Evolutionary conservation across 2,888 invertebrate species (phyloP).

Genomic region (Cheilosia scutellata): DNA sequence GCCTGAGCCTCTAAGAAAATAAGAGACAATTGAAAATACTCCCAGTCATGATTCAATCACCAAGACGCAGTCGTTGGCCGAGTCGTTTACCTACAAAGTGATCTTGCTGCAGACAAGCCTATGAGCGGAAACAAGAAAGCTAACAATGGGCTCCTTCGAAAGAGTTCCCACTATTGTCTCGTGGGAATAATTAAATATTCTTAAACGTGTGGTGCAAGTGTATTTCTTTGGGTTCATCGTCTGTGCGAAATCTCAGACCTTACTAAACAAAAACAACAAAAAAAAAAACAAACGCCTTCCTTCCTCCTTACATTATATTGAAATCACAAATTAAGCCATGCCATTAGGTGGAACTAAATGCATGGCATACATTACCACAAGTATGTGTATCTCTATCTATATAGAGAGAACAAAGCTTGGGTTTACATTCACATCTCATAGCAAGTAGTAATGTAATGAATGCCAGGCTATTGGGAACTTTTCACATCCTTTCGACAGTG

Average conservation of each 20-base stretch:
- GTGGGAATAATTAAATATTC: conserved; percentile 75
- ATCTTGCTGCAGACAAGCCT: conserved; percentile 62
- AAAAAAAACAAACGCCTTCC: conserved; percentile 39
- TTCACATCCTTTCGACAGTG: conserved; percentile 58
- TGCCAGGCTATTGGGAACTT: conserved; percentile 30
- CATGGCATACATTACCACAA: conserved; percentile 44
- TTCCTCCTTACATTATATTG: conserved; percentile 47
- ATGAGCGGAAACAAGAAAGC: conserved; percentile 63
- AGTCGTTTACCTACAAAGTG: conserved; percentile 55
- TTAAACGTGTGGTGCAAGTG: conserved; percentile 67
- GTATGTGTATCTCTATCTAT: too few species aligned
- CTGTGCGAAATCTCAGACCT: conserved; percentile 62
- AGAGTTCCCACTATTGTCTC: conserved; percentile 72
- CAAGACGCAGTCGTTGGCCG: conserved; percentile 33
- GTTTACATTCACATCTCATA: conserved; percentile 39
- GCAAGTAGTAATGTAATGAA: conserved; percentile 13
- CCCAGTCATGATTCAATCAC: conserved; percentile 70
- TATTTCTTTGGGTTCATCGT: conserved; percentile 60
- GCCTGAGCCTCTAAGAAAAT: background rate
- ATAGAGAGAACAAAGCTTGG: conserved; percentile 18
- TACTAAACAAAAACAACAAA: background rate
- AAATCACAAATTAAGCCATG: conserved; percentile 67
- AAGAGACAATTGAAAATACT: conserved; percentile 63
- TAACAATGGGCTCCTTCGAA: conserved; percentile 56
- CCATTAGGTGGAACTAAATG: conserved; percentile 62